A percentile compares a stretch with the other conserved stretches of the same genome.
Conservation (phyloP, 2,113 vertebrate genomes). For the Pedetes capensis region DNA sequence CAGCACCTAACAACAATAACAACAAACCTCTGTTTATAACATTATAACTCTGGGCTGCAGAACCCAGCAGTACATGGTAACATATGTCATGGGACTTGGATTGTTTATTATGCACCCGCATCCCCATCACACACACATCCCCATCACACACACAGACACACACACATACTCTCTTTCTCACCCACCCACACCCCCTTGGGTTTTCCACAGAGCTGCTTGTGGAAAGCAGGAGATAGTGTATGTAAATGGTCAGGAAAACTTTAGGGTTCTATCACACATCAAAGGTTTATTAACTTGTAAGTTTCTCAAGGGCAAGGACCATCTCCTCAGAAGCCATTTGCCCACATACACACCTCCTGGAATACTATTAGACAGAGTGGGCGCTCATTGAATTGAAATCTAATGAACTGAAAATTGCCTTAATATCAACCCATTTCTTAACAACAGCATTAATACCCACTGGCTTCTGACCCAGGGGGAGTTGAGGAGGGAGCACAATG, state of each 20-base stretch:
- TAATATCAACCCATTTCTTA: neutral
- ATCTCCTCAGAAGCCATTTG: slow-evolving; percentile 15
- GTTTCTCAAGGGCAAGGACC: slow-evolving; percentile 15
- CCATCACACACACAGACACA: neutral
- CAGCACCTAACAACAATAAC: too few species aligned
- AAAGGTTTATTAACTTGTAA: neutral
- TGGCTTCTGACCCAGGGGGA: neutral
- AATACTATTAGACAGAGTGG: neutral
- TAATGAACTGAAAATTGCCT: slow-evolving; percentile 46
- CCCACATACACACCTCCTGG: neutral
- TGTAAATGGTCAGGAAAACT: neutral
- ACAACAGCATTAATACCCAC: neutral
- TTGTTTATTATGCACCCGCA: neutral
- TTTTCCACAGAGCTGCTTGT: neutral
- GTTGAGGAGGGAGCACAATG: neutral
- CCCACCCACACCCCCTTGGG: neutral
- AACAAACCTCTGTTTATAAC: neutral
- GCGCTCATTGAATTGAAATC: slow-evolving; percentile 19
- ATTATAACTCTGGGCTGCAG: neutral
- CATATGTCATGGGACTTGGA: neutral
- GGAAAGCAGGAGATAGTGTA: neutral
- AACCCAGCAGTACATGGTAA: neutral
- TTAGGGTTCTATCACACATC: neutral
- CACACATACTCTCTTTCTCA: too few species aligned
- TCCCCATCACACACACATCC: neutral